Base-by-base conservation (phyloP, 2,797 vertebrate genomes). In the Ceryle rudis region DNA sequence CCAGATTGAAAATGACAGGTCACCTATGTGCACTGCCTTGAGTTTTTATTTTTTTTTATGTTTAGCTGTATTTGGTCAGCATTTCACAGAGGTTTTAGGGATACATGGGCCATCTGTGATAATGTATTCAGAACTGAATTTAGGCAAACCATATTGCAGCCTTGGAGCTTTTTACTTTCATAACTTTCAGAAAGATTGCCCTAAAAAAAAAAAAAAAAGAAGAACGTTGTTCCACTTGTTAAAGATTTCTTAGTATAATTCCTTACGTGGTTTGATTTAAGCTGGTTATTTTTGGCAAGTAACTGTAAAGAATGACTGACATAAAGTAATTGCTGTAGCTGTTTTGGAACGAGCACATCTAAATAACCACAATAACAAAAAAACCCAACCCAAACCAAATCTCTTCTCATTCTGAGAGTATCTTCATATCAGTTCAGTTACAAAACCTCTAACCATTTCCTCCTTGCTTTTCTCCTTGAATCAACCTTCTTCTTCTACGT, bases 1-100 rank as follows among this genome's bases (percentile, higher is more conserved):
- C 4, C 14, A 85, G 95, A 92, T 3, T 57, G 55, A 95, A 96
- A 96, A 91, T 65, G 46, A 78, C 51, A 90, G 62, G 49, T 81
- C 46, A 89, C 39, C 65, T 72, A 29, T 54, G 17, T 94, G 31
- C 6, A 80, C 13, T 10, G 37, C 67, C 54, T 57, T 33, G 51
- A 61, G 55, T 4, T 88, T 81, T 25, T 8, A 17, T 19, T 10
- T 54, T 28, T 83, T 81, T 79, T 77, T 14, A 44, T 51, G 15
- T 35, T 5, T 44, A 93, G 52, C 31, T 93, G n/a, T n/a, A 74
- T 83, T 70, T 89, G 47, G 26, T 74, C 37, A 89, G 39, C 26
- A 74, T 82, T 88, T 95, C 39, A 6, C 10, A 49, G 46, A 74
- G 28, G 35, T 84, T 92, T 93, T 67, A 66, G n/a, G 54, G 29